Conservation (phyloP, 2,113 vertebrate genomes). For the Nyctibius bracteatus region DNA sequence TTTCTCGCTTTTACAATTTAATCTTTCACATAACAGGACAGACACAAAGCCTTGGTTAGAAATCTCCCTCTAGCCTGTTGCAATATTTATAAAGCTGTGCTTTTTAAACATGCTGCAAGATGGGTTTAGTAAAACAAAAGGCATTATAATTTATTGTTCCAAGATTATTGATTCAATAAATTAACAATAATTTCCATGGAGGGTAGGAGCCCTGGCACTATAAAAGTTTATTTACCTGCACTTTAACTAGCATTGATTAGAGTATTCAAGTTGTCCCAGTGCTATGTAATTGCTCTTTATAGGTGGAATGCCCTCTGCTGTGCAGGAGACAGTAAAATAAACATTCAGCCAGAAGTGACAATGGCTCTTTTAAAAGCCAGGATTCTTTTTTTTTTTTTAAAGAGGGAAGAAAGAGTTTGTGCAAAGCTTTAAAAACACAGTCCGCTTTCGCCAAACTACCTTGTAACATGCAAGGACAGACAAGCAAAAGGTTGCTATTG, state of each 20-base stretch:
- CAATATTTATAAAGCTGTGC: conserved; percentile 66
- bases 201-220: conserved; percentile 42
- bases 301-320: conserved; percentile 61
- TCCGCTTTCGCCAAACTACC: background rate
- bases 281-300: conserved; percentile 66
- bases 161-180: conserved; percentile 75
- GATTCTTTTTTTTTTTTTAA: background rate
- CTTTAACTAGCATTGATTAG: conserved; percentile 70
- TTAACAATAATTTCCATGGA: conserved; percentile 71
- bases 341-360: conserved; percentile 62
- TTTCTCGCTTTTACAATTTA: conserved; percentile 31
- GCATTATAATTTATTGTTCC: conserved; percentile 73
- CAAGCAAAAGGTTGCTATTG: background rate
- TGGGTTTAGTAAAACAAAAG: conserved; percentile 71
- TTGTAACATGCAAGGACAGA: conserved; percentile 7
- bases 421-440: conserved; percentile 7
- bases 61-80: conserved; percentile 17
- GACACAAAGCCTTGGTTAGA: conserved; percentile 51
- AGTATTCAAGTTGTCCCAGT: conserved; percentile 65
- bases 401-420: conserved; percentile 41
- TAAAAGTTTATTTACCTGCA: conserved; percentile 69
- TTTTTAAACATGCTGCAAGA: conserved; percentile 53
- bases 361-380: conserved; percentile 64
- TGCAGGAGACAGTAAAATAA: conserved; percentile 68
- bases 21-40: conserved; percentile 45